Evolutionary conservation across 2,888 invertebrate species (phyloP).

Genomic region (Geotrupes spiniger): DNA sequence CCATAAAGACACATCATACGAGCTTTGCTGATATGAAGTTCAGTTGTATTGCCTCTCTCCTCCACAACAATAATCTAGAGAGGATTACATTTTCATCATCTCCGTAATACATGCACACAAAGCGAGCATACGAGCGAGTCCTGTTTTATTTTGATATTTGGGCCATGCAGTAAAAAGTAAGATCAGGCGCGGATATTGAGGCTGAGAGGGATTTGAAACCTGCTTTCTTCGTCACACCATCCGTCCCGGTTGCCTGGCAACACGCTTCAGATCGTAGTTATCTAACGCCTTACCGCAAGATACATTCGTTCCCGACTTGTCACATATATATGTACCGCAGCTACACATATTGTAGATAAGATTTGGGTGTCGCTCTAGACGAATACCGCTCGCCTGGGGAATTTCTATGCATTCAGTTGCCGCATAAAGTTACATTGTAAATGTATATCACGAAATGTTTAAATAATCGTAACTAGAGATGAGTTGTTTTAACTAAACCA

Average conservation of each 20-base stretch:
- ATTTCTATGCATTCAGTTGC: slow-evolving; percentile 23
- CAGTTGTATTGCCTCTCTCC: slow-evolving; percentile 34
- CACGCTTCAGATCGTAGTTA: slow-evolving; percentile 42
- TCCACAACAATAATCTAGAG: slow-evolving; percentile 42
- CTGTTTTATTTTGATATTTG: slow-evolving; percentile 44
- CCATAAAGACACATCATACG: slow-evolving; percentile 39
- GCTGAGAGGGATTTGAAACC: slow-evolving; percentile 40
- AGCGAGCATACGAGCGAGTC: slow-evolving; percentile 31
- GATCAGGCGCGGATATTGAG: slow-evolving; percentile 42
- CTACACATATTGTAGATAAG: slow-evolving; percentile 44
- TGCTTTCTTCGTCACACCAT: slow-evolving; percentile 34
- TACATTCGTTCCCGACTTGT: slow-evolving; percentile 46
- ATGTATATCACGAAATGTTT: slow-evolving; percentile 12
- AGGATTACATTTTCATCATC: slow-evolving; percentile 45
- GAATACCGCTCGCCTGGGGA: slow-evolving; percentile 23
- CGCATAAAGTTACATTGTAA: slow-evolving; percentile 23
- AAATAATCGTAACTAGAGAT: too few relatives aligned
- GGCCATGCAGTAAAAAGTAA: slow-evolving; percentile 42
- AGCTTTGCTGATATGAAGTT: slow-evolving; percentile 38
- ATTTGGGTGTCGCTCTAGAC: slow-evolving; percentile 37
- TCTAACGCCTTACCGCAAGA: slow-evolving; percentile 46
- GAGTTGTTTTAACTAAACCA: too few relatives aligned
- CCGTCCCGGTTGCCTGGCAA: slow-evolving; percentile 40
- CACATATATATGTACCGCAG: slow-evolving; percentile 41
- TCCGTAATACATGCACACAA: slow-evolving; percentile 41